These are phyloP conservation scores for Anodontia alba DNA, from an alignment of 2,888 invertebrate genomes.

Conservation along the genomic window DNA sequence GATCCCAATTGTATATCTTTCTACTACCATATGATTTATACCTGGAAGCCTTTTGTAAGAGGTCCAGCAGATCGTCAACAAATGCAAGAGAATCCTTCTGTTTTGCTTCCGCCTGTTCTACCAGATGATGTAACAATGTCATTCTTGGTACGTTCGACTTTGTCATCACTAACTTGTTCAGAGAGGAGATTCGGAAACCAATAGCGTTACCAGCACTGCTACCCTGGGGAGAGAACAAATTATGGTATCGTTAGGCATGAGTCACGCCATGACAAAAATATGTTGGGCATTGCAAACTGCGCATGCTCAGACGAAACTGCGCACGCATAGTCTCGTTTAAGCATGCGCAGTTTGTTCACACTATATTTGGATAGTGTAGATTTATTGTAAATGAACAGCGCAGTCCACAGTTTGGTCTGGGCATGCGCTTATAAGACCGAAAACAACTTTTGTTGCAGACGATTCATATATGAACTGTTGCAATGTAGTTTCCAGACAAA, in stretches of 20 bases:
- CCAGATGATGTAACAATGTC: constrained; percentile 97
- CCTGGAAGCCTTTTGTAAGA: constrained; percentile 79
- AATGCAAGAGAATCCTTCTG: constrained; percentile 84
- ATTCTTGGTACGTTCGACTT: constrained; percentile 98
- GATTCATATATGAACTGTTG: too few relatives aligned
- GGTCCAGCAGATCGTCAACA: constrained; percentile 82
- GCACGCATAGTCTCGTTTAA: too few relatives aligned
- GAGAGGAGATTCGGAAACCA: constrained; percentile 96
- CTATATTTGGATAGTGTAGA: too few relatives aligned
- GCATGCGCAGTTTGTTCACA: too few relatives aligned
- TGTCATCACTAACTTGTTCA: constrained; percentile 97
- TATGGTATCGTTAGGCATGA: too few relatives aligned
- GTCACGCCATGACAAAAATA: too few relatives aligned
- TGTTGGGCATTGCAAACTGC: not conserved
- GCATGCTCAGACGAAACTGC: not conserved
- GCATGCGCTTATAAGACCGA: too few relatives aligned
- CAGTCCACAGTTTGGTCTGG: too few relatives aligned
- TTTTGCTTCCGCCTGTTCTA: constrained; percentile 87
- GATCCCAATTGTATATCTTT: too few relatives aligned
- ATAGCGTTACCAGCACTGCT: constrained; percentile 99
- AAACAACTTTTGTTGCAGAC: too few relatives aligned
- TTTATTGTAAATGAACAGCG: too few relatives aligned
- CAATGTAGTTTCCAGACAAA: too few relatives aligned
- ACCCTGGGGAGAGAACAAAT: constrained; percentile 87
- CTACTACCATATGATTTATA: constrained; percentile 34